Conservation (phyloP, 2,888 invertebrate genomes). For the Campoplex capitator region DNA sequence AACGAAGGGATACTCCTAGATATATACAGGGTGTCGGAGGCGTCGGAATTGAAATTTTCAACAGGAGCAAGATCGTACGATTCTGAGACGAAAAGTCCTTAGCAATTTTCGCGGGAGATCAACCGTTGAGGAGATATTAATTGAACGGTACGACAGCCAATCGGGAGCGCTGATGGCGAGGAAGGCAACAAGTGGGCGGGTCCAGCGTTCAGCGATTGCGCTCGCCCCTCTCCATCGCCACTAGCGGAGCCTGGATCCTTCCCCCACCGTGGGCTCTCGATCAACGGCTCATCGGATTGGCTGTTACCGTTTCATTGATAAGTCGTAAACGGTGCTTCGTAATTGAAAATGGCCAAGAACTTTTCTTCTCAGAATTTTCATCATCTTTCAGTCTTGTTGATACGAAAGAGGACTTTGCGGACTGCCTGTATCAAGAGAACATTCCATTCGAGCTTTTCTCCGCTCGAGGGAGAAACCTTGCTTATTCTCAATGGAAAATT, state of each 20-base stretch:
- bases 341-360: neutral
- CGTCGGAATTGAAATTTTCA: neutral
- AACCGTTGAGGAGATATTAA: neutral
- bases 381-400: neutral
- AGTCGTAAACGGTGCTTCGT: neutral
- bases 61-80: neutral
- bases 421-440: conserved; percentile 1
- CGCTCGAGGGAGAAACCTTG: conserved; percentile 24
- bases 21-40: neutral
- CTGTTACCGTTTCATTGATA: neutral
- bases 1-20: conserved; percentile 47
- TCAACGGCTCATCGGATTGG: neutral
- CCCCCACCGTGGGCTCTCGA: neutral
- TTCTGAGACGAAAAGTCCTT: neutral
- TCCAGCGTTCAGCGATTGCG: too few species aligned
- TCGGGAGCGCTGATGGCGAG: too few species aligned
- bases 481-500: conserved; percentile 19
- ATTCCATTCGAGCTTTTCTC: conserved; percentile 29
- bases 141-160: too few species aligned
- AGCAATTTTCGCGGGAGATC: neutral
- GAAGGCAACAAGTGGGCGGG: too few species aligned
- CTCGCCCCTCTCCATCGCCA: neutral
- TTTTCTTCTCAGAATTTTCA: neutral
- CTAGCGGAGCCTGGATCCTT: neutral
- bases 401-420: neutral